These are phyloP conservation scores for Bilobella aurantiaca DNA, from an alignment of 1,140 invertebrate species.

Conservation along the genomic window DNA sequence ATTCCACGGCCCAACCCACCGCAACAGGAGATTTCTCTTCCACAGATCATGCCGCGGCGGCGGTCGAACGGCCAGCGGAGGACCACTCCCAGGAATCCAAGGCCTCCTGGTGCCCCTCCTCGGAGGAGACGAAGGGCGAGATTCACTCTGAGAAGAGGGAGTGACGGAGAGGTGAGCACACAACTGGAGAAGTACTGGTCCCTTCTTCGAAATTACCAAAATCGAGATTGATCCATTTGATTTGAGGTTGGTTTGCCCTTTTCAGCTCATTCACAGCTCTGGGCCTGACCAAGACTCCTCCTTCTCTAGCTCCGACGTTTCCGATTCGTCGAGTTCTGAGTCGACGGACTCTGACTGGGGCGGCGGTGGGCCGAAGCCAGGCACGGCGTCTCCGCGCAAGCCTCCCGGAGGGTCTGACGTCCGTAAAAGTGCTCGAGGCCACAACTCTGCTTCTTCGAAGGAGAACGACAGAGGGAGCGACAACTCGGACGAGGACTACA, in stretches of 20 bases:
- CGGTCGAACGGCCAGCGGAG: background rate
- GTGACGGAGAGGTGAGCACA: conserved; percentile 4
- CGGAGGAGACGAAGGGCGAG: background rate
- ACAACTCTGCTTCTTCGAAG: conserved; percentile 11
- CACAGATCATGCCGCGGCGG: background rate
- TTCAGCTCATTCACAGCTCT: background rate
- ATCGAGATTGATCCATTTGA: background rate
- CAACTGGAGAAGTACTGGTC: background rate
- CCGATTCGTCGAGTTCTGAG: conserved; percentile 16
- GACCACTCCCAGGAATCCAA: background rate
- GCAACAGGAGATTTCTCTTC: conserved; percentile 29
- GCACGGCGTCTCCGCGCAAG: background rate
- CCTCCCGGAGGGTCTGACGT: background rate
- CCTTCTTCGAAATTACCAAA: background rate
- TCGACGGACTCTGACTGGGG: conserved; percentile 32
- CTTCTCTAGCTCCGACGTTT: conserved; percentile 9
- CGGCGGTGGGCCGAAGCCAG: conserved; percentile 9
- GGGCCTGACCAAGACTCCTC: background rate
- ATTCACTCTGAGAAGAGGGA: background rate
- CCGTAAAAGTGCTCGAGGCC: conserved; percentile 7
- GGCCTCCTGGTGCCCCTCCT: background rate
- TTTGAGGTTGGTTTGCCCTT: background rate
- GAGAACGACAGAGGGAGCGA: conserved; percentile 22
- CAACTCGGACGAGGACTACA: conserved; percentile 12
- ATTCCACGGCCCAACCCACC: conserved; percentile 28